These are phyloP conservation scores for Carcina quercana DNA, from an alignment of 2,888 invertebrate genomes.

Conservation along the genomic window DNA sequence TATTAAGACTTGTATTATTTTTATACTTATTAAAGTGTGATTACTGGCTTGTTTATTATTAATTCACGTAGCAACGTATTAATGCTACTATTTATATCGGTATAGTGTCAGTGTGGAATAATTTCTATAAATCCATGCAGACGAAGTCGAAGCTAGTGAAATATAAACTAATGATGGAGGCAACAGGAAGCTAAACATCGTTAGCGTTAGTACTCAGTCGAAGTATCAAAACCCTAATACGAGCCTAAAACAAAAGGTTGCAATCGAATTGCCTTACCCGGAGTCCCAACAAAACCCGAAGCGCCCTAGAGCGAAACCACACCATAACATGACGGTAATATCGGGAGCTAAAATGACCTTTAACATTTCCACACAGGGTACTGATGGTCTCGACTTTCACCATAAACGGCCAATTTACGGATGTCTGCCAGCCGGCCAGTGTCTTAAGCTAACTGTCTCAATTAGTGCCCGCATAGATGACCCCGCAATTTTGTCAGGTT, in stretches of 20 bases:
- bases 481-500: conserved; percentile 64
- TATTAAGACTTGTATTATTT: too few species aligned
- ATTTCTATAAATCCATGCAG: too few species aligned
- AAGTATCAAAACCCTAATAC: too few species aligned
- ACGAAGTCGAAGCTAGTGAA: too few species aligned
- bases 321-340: conserved; percentile 56
- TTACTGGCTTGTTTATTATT: too few species aligned
- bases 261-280: conserved; percentile 23
- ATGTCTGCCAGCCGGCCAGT: conserved; percentile 60
- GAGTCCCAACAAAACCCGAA: conserved; percentile 29
- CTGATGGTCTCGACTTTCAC: conserved; percentile 62
- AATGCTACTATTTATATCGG: too few species aligned
- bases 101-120: too few species aligned
- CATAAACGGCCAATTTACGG: conserved; percentile 66
- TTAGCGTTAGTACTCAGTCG: too few species aligned
- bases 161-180: too few species aligned
- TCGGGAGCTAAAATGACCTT: conserved; percentile 62
- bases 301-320: conserved; percentile 50
- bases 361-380: conserved; percentile 63
- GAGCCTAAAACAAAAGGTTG: conserved; percentile 14
- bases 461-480: conserved; percentile 68
- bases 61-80: too few species aligned
- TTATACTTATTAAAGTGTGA: too few species aligned
- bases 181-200: too few species aligned
- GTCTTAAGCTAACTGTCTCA: conserved; percentile 68